Evolutionary conservation across 2,797 vertebrate species (phyloP).

Genomic region (Sebastes iracundus): DNA sequence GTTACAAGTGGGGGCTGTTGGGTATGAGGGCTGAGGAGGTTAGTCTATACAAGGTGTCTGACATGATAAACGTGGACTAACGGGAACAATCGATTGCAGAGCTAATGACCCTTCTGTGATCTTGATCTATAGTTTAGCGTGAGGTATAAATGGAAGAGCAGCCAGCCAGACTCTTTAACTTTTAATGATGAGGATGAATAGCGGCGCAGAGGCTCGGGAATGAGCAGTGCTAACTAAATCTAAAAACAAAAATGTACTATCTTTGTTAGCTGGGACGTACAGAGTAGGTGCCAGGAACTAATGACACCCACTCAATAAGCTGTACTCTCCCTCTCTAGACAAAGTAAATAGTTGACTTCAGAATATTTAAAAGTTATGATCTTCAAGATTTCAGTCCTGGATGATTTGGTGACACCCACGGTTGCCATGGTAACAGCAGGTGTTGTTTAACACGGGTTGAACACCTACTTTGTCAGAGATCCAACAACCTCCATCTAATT

Average conservation of each 20-base stretch:
- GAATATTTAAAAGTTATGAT: background rate
- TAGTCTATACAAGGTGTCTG: conserved; percentile 53
- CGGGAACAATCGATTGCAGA: conserved; percentile 33
- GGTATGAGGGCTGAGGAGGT: conserved; percentile 23
- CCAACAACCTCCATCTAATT: background rate
- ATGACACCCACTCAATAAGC: background rate
- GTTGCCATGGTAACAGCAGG: too few species aligned
- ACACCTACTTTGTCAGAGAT: background rate
- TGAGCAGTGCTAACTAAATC: background rate
- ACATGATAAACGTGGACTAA: conserved; percentile 45
- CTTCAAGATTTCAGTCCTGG: too few species aligned
- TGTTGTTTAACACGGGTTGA: background rate
- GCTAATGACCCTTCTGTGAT: conserved; percentile 34
- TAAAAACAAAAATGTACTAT: background rate
- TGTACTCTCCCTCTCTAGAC: background rate
- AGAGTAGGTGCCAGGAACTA: background rate
- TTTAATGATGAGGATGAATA: conserved; percentile 21
- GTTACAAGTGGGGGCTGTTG: conserved; percentile 32
- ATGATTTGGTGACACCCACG: background rate
- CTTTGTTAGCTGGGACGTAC: background rate
- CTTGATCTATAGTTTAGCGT: conserved; percentile 28
- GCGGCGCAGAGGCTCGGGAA: background rate
- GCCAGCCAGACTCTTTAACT: conserved; percentile 9
- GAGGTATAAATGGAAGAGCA: conserved; percentile 16
- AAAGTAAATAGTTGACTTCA: background rate